phyloP scores from a whole-genome alignment of 2,888 invertebrate species.

The Drosophila acutilabella region DNA sequence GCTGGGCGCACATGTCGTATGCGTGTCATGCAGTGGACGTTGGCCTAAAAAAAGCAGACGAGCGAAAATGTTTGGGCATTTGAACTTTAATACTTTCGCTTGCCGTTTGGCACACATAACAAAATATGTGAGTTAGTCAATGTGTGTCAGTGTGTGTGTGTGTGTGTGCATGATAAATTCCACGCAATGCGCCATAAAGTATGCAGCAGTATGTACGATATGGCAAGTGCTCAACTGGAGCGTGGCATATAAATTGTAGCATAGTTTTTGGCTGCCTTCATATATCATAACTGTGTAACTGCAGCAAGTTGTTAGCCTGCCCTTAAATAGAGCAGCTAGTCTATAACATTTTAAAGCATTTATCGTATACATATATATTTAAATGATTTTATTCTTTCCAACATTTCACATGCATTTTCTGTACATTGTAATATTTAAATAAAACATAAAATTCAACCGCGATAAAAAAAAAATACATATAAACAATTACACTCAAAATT shows the following conservation, averaged over 20 bases:
- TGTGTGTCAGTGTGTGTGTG: too few relatives aligned
- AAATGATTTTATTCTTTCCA: conserved; percentile 59
- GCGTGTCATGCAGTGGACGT: conserved; percentile 19
- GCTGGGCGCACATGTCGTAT: conserved; percentile 23
- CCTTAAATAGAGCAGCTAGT: background rate
- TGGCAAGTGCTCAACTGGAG: conserved; percentile 66
- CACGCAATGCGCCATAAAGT: conserved; percentile 74
- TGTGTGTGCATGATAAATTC: conserved; percentile 48
- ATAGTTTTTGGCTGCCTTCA: conserved; percentile 50
- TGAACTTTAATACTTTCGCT: conserved; percentile 53
- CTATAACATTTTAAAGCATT: conserved; percentile 3
- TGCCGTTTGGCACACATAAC: conserved; percentile 26
- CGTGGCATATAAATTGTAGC: conserved; percentile 71
- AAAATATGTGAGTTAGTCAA: background rate
- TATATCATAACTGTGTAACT: conserved; percentile 49
- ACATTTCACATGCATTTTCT: conserved; percentile 80
- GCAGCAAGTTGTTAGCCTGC: background rate
- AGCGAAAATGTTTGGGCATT: conserved; percentile 25
- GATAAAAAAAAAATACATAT: conserved; percentile 59
- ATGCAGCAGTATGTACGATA: conserved; percentile 50
- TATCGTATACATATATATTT: conserved; percentile 28
- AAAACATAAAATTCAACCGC: conserved; percentile 74
- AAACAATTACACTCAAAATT: conserved; percentile 39
- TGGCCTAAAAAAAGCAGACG: conserved; percentile 11
- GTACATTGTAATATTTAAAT: conserved; percentile 73